Evolutionary conservation across 2,797 vertebrate species (phyloP).

Genomic region (Anisognathus igniventris): DNA sequence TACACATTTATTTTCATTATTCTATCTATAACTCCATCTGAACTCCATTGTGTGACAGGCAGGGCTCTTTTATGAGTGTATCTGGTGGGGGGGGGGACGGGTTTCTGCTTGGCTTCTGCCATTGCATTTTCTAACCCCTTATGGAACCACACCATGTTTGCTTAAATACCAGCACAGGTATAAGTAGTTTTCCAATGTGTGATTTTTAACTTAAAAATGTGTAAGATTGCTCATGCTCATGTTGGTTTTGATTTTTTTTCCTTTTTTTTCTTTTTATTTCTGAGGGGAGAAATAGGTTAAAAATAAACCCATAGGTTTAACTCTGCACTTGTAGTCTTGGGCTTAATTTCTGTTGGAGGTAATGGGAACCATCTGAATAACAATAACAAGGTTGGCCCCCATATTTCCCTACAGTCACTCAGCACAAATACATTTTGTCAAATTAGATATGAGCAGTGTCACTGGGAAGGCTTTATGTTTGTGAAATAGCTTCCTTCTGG

Average conservation of each 20-base stretch:
- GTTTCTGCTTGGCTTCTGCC: neutral
- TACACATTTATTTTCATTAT: slow-evolving; percentile 8
- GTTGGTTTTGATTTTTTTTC: neutral
- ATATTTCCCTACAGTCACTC: neutral
- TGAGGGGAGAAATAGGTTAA: neutral
- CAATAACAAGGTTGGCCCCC: neutral
- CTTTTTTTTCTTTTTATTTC: neutral
- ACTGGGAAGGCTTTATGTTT: slow-evolving; percentile 1
- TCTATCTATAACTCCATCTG: neutral
- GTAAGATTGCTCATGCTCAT: neutral
- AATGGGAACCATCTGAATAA: slow-evolving; percentile 1
- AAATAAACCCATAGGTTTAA: neutral
- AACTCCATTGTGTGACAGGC: neutral
- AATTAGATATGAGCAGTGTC: slow-evolving; percentile 6
- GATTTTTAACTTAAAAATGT: neutral
- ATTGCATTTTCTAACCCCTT: neutral
- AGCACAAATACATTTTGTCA: slow-evolving; percentile 24
- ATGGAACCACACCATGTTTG: neutral
- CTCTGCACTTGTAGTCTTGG: neutral
- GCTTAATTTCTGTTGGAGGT: neutral
- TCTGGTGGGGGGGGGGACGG: rapidly evolving
- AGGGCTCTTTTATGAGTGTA: neutral
- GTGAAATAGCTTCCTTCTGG: slow-evolving; percentile 51
- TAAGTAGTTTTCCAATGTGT: neutral
- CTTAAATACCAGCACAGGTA: neutral